These are phyloP conservation scores for Nylanderia fulva DNA, from an alignment of 1,140 invertebrate genomes.

Conservation along the genomic window DNA sequence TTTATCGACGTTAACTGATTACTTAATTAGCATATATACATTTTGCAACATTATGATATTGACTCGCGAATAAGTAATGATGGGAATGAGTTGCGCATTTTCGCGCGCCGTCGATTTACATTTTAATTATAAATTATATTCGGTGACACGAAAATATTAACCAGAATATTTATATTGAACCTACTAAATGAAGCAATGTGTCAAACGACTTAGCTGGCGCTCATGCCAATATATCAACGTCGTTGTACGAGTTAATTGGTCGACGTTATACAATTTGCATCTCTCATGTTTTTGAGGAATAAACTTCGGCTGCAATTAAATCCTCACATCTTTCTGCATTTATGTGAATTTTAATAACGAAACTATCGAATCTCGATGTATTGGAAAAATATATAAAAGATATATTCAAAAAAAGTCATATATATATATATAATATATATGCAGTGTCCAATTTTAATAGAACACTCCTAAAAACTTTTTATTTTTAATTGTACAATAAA, in stretches of 20 bases:
- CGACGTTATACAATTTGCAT: background rate
- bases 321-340: conserved; percentile 6
- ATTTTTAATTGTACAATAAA: too few species aligned
- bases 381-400: background rate
- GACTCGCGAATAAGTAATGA: background rate
- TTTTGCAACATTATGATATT: background rate
- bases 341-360: background rate
- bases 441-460: too few species aligned
- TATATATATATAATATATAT: too few species aligned
- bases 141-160: conserved; percentile 16
- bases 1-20: conserved; percentile 27
- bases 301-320: background rate
- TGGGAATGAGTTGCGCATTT: conserved; percentile 35
- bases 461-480: too few species aligned
- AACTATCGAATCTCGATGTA: background rate
- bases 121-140: conserved; percentile 41
- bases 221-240: conserved; percentile 32
- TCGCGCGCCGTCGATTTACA: conserved; percentile 13
- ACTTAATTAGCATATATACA: conserved; percentile 11
- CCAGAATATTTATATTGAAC: conserved; percentile 40
- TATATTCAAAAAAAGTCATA: too few species aligned
- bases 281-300: conserved; percentile 23
- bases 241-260: conserved; percentile 38
- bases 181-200: conserved; percentile 15
- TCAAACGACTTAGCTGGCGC: background rate